Evolutionary conservation across 2,113 vertebrate species (phyloP).

Genomic region (Lonchura striata): DNA sequence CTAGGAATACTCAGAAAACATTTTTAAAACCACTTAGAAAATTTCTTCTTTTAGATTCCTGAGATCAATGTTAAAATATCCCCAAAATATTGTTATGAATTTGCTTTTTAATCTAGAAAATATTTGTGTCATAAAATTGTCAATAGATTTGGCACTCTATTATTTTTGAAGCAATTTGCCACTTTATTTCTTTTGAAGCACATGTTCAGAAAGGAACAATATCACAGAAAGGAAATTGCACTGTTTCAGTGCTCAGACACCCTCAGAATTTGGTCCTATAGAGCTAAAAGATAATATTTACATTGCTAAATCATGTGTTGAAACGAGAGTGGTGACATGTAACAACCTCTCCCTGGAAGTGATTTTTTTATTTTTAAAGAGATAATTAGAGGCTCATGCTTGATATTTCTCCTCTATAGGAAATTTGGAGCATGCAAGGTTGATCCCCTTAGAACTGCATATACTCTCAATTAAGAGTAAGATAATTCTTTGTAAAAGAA

Average conservation of each 20-base stretch:
- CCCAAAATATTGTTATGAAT: background rate
- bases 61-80: background rate
- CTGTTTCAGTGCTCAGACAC: background rate
- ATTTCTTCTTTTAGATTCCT: background rate
- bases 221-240: background rate
- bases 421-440: background rate
- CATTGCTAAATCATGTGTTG: background rate
- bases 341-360: background rate
- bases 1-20: background rate
- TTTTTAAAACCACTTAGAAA: background rate
- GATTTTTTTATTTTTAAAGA: background rate
- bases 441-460: background rate
- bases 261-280: background rate
- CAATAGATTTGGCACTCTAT: background rate
- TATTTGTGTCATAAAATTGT: background rate
- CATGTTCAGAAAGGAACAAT: background rate
- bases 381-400: background rate
- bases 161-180: background rate
- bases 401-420: background rate
- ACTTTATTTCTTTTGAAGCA: background rate
- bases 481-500: background rate
- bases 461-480: background rate
- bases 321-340: background rate
- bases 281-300: background rate
- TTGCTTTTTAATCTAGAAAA: constrained; percentile 7